These are phyloP conservation scores for Botia almorhae DNA, from an alignment of 2,797 vertebrate species.

Conservation along the genomic window DNA sequence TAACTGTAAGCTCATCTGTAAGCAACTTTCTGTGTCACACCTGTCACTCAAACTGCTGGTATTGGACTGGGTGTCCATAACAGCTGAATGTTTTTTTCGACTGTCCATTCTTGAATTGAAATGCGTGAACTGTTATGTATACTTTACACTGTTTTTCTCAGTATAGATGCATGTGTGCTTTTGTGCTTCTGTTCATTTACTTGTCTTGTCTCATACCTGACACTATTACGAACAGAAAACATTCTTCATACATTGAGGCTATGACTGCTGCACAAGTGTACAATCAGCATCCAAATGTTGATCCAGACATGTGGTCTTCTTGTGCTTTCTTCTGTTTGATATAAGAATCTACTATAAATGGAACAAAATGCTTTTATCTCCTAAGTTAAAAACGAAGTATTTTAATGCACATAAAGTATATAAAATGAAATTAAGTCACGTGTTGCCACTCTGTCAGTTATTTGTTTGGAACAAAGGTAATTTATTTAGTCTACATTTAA, in stretches of 20 bases:
- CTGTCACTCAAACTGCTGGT: constrained; percentile 18
- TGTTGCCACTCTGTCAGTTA: not conserved
- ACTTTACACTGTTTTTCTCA: not conserved
- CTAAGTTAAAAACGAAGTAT: too few species aligned
- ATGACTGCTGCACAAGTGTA: not conserved
- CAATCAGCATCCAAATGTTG: not conserved
- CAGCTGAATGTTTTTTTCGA: constrained; percentile 24
- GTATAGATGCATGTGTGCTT: not conserved
- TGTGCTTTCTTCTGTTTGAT: too few species aligned
- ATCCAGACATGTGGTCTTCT: too few species aligned
- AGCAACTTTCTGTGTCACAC: constrained; percentile 11
- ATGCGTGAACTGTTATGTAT: constrained; percentile 4
- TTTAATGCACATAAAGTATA: not conserved
- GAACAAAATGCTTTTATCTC: too few species aligned
- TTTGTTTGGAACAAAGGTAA: not conserved
- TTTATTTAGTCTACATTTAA: not conserved
- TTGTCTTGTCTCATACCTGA: not conserved
- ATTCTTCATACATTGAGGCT: not conserved
- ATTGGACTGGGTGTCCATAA: constrained; percentile 7
- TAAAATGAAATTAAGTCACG: not conserved
- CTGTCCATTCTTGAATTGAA: constrained; percentile 13
- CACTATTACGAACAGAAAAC: not conserved
- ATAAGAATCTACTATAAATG: too few species aligned
- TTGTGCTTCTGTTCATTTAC: constrained; percentile 8
- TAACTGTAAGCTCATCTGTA: not conserved